Conservation (phyloP, 2,888 invertebrate species). For the Alcis repandata region DNA sequence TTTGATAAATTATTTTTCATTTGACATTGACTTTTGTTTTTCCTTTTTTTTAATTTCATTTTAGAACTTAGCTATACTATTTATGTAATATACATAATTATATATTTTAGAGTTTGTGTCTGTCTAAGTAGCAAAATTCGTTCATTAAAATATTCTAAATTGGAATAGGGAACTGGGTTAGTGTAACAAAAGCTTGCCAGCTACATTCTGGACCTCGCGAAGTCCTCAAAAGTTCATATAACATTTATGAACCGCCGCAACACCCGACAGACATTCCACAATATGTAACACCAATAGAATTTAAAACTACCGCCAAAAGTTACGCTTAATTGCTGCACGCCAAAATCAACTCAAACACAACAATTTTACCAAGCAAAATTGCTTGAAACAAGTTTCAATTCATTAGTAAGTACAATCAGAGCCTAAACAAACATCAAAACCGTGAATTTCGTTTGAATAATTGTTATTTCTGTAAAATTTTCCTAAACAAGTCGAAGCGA, state of each 20-base stretch:
- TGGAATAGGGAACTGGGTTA: constrained; percentile 8
- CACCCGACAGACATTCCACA: constrained; percentile 36
- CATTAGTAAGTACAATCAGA: constrained; percentile 69
- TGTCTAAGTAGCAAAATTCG: too few species aligned
- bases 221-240: constrained; percentile 19
- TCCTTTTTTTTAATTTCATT: not conserved
- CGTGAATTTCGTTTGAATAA: constrained; percentile 71
- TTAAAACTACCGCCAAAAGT: constrained; percentile 43
- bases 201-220: constrained; percentile 4
- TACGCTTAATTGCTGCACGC: constrained; percentile 27
- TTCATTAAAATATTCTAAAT: not conserved
- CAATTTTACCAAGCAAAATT: constrained; percentile 26
- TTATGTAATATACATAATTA: too few species aligned
- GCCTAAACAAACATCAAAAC: constrained; percentile 72
- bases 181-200: constrained; percentile 6
- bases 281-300: constrained; percentile 44
- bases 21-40: too few species aligned
- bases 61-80: too few species aligned
- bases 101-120: too few species aligned
- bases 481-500: constrained; percentile 59
- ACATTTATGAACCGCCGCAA: constrained; percentile 27
- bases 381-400: constrained; percentile 39
- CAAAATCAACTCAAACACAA: constrained; percentile 14
- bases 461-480: constrained; percentile 72
- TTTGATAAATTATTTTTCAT: too few species aligned